Base-by-base conservation (phyloP, 2,113 vertebrate genomes). In the Setophaga petechia region DNA sequence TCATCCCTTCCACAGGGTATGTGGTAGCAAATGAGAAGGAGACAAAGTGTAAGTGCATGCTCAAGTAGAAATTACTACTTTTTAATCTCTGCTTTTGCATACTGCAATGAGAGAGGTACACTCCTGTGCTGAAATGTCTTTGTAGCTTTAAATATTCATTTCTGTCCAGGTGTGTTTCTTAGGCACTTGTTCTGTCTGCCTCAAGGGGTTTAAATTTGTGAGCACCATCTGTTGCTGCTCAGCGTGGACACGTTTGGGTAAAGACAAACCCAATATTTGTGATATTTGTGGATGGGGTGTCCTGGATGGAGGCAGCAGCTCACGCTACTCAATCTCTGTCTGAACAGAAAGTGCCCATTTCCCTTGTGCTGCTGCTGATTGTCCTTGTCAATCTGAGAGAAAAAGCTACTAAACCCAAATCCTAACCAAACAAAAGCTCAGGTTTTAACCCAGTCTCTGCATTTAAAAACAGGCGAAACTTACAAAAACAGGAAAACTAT, bases 91-190 rank as follows among this genome's bases (percentile, higher is more conserved):
- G 66, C 75, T 94, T 96, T 71, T 67, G 73, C 78, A 11, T 59
- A 46, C 71, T 46, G 20, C 15, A 46, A 37, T 43, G 35, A n/a
- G 44, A 69, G 62, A 69, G 49, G 54, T 22, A 67, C 33, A 9
- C 39, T 91, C 76, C 58, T 83, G 47, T 66, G 54, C 78, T 44
- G 72, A 58, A 91, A 87, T 41, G 67, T 59, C 67, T 68, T 83
- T 87, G 86, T 85, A 61, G 63, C 80, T 93, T 84, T 90, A 84
- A 96, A 84, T 93, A 79, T 74, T 94, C 84, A 58, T 95, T 95
- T 92, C 84, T 90, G 77, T 44, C 87, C 95, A 97, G 91, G 93
- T 94, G 89, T 95, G 84, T 88, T 84, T 90, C 87, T 91, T 90
- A 90, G 84, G 78, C 74, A 88, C 94, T 92, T 41, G 33, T 55